phyloP scores from a whole-genome alignment of 2,797 vertebrate species.

The Pogonophryne albipinna region DNA sequence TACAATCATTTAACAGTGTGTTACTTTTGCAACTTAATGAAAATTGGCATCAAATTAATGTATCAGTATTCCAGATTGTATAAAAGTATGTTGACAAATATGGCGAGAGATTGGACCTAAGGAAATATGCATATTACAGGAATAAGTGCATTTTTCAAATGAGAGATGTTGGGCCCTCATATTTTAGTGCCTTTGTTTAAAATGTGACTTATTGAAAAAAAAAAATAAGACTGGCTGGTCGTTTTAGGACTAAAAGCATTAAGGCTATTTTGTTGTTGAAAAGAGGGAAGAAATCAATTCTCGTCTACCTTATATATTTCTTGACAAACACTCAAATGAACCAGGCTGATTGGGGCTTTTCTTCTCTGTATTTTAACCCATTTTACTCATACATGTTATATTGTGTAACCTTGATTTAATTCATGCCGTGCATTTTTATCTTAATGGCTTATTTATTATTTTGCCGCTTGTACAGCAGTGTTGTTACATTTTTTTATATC shows the following conservation, averaged over 20 bases:
- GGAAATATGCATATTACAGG: slow-evolving; percentile 36
- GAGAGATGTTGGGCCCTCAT: slow-evolving; percentile 51
- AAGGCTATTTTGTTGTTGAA: slow-evolving; percentile 9
- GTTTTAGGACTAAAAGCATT: slow-evolving; percentile 8
- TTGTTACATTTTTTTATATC: slow-evolving; percentile 44
- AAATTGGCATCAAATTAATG: slow-evolving; percentile 7
- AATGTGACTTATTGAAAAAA: slow-evolving; percentile 4
- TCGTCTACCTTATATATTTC: neutral
- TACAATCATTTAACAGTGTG: neutral
- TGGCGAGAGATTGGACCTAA: neutral
- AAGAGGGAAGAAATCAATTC: neutral
- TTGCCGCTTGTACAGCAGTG: slow-evolving; percentile 66
- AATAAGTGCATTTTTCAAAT: slow-evolving; percentile 39
- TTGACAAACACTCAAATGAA: neutral
- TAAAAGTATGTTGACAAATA: neutral
- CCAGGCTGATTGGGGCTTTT: slow-evolving; percentile 72
- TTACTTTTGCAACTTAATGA: neutral
- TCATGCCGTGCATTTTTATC: slow-evolving; percentile 68
- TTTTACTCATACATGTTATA: slow-evolving; percentile 62
- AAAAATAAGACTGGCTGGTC: neutral
- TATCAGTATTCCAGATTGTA: slow-evolving; percentile 3
- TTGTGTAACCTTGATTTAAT: slow-evolving; percentile 60
- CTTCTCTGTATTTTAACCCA: slow-evolving; percentile 40
- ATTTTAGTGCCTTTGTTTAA: slow-evolving; percentile 66
- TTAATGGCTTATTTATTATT: slow-evolving; percentile 77